Evolutionary conservation across 2,888 invertebrate genomes (phyloP).

Genomic region (Hyles lineata): DNA sequence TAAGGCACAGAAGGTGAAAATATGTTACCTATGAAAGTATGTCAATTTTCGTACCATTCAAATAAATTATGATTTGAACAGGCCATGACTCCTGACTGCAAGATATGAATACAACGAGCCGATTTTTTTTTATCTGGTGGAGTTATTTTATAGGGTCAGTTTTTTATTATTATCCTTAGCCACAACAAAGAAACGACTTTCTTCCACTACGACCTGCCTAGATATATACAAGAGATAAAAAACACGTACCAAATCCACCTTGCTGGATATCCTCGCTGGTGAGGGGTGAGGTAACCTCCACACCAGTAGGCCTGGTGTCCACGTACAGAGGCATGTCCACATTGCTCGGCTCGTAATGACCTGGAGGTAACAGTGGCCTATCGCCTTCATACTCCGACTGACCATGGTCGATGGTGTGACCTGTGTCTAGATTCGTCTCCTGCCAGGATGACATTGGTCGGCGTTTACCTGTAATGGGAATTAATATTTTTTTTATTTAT

Average conservation of each 20-base stretch:
- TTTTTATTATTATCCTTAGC: no score
- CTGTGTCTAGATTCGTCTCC: slow-evolving; percentile 95
- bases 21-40: no score
- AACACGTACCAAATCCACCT: slow-evolving; percentile 71
- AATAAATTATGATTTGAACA: no score
- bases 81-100: no score
- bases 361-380: slow-evolving; percentile 59
- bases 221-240: no score
- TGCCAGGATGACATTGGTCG: slow-evolving; percentile 91
- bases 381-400: slow-evolving; percentile 74
- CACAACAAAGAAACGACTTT: no score
- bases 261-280: slow-evolving; percentile 75
- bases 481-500: not conserved
- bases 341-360: slow-evolving; percentile 65
- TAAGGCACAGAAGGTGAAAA: no score
- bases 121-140: no score
- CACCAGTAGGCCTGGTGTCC: slow-evolving; percentile 83
- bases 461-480: slow-evolving; percentile 56
- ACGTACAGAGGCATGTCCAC: slow-evolving; percentile 88
- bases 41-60: no score
- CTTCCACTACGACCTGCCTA: no score
- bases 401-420: slow-evolving; percentile 90
- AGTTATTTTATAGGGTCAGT: no score
- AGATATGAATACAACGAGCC: no score
- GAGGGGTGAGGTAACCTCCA: slow-evolving; percentile 70